A percentile compares a stretch with the other conserved stretches of the same genome.
Evolutionary conservation across 2,888 invertebrate species (phyloP).

Genomic region (Cartodere bifasciata): DNA sequence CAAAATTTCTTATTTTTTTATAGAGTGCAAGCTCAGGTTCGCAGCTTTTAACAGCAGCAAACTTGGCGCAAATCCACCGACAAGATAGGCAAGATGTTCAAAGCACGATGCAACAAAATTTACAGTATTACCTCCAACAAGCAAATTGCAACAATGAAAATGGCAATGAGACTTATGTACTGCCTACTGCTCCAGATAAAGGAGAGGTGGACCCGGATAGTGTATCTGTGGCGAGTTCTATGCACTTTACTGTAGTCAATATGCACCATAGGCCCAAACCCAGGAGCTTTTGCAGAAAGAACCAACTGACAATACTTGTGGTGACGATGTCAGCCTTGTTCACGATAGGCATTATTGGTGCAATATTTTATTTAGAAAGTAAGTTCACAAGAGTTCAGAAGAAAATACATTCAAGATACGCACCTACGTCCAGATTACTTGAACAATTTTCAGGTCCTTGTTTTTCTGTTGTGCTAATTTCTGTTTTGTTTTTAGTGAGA

Average conservation of each 20-base stretch:
- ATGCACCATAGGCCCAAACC: slow-evolving; percentile 45
- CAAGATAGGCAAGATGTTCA: slow-evolving; percentile 17
- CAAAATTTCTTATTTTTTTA: no score
- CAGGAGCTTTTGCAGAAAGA: slow-evolving; percentile 60
- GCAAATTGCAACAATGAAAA: slow-evolving; percentile 16
- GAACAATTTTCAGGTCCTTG: no score
- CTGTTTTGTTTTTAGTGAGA: no score
- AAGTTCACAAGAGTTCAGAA: slow-evolving; percentile 37
- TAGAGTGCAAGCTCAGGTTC: slow-evolving; percentile 77
- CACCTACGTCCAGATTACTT: no score
- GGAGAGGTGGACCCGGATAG: slow-evolving; percentile 44
- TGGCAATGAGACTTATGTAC: no score
- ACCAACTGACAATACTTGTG: slow-evolving; percentile 71
- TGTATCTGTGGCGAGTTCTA: slow-evolving; percentile 70
- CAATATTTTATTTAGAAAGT: slow-evolving; percentile 77
- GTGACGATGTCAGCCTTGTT: slow-evolving; percentile 72
- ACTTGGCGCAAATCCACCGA: slow-evolving; percentile 38
- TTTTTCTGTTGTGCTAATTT: no score
- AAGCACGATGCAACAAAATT: slow-evolving; percentile 26
- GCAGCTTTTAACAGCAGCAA: slow-evolving; percentile 64
- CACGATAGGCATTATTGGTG: slow-evolving; percentile 65
- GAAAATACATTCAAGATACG: no score
- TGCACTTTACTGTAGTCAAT: slow-evolving; percentile 78
- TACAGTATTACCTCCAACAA: slow-evolving; percentile 28
- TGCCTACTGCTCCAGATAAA: slow-evolving; percentile 11